Evolutionary conservation across 2,888 invertebrate genomes (phyloP), one percentile per base, ranked within the genome.

Genomic region (Mallateleia sp.): DNA sequence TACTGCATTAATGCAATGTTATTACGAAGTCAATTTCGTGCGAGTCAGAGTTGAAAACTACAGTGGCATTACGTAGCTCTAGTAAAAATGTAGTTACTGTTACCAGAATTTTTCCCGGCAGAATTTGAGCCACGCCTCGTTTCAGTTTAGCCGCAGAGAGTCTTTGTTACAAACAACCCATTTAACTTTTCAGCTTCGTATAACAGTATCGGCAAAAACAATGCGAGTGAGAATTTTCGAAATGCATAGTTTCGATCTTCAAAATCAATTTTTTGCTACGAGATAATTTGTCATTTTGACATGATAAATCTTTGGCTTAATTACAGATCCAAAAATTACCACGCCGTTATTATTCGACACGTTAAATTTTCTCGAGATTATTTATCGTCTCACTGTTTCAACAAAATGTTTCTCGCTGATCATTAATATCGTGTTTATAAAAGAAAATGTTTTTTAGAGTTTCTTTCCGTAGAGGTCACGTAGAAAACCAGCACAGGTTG

Each of bases 401-500:
- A 2, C 64, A 32, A 8, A 28, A 14, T 22, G n/a, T 72, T 52
- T 64, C 25, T 24, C 38, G 38, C 14, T 11, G 47, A 67, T 79
- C 69, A 79, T 79, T 79, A 79, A 79, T 79, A 69, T 79, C 60
- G 28, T 34, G 42, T 54, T 32, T 24, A 45, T 52, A 32, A 47
- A 58, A 72, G 45, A 56, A 69, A 42, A 18, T 9, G n/a, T 58
- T 58, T 72, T 72, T 72, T 72, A 9, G n/a, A 72, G 47, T 47
- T 58, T 28, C 58, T 58, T 47, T 72, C 72, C 58, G 22, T 32
- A 14, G 47, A 72, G 72, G 72, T 72, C 72, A 72, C 72, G 58
- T 60, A 32, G 72, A 72, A 72, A 72, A 58, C 58, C 32, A 47
- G 72, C 72, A 69, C 69, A 79, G 60, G 71, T 80, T 71, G 71